Conservation (phyloP, 1,140 invertebrate species). For the Bombus affinis region DNA sequence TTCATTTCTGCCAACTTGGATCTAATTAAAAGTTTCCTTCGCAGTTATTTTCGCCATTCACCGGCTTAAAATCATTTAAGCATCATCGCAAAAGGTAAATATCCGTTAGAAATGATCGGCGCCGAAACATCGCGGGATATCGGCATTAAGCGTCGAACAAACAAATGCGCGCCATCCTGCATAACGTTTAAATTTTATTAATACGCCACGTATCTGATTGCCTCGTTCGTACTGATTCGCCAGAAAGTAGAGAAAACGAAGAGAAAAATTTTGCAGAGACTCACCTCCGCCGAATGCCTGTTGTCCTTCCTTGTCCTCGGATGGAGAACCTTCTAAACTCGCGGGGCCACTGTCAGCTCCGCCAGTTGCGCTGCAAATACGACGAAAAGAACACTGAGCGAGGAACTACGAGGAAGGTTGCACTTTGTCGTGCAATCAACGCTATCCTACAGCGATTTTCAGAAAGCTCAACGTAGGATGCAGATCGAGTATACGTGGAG, state of each 20-base stretch:
- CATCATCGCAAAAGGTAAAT: neutral
- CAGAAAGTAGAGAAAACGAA: too few relatives aligned
- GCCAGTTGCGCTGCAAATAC: conserved; percentile 89
- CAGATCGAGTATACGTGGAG: neutral
- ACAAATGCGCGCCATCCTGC: too few relatives aligned
- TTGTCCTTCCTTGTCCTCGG: conserved; percentile 90
- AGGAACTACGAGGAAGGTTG: neutral
- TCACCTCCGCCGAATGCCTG: conserved; percentile 89
- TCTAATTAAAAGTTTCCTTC: conserved; percentile 61
- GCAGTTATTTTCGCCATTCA: neutral
- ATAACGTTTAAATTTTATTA: too few relatives aligned
- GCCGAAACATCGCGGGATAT: neutral
- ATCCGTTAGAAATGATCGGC: conserved; percentile 18
- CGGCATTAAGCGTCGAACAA: neutral
- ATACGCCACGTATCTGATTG: neutral
- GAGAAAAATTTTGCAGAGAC: conserved; percentile 60
- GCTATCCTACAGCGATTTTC: neutral
- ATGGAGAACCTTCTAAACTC: conserved; percentile 88
- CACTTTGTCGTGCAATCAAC: neutral
- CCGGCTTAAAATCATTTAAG: conserved; percentile 43
- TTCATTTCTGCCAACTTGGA: conserved; percentile 2
- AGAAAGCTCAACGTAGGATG: neutral
- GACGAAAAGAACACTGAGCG: neutral
- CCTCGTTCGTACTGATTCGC: neutral
- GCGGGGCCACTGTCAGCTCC: conserved; percentile 92